Base-by-base conservation (phyloP, 2,888 invertebrate genomes). In the Netelia virgata region DNA sequence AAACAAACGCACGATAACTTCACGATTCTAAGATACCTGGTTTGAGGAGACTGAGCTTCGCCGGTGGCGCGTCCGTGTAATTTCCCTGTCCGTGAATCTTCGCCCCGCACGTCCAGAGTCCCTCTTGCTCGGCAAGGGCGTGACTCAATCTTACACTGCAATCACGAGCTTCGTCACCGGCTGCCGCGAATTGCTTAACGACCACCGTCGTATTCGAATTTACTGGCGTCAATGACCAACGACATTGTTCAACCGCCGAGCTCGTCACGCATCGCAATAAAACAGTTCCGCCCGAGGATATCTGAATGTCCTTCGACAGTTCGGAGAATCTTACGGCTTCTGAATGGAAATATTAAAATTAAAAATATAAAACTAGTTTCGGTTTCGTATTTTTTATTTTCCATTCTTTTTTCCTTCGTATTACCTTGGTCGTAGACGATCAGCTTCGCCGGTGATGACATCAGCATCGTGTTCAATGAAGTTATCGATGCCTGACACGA, bases 101-200 rank as follows among this genome's bases (percentile, higher is more conserved):
- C 3, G 92, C 93, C 1, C 93, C 93, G 79, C 93, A 94, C 28
- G 92, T 93, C 93, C 93, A 94, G 0, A 93, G 89, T 2, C 93
- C 93, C 83, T 93, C 92, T 85, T 94, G 93, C 69, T 93, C 93
- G 43, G 88, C 90, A 11, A 92, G 88, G 3, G 93, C 93, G 83
- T 92, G 91, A 74, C 91, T 91, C 78, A 94, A 81, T 70, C 92
- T 88, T 23, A 93, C 92, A 84, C 93, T 93, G 87, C 93, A 94
- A 85, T 94, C 93, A 61, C 93, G 89, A n/a, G 90, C 92, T 64
- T 92, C 93, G 64, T 89, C 87, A 55, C 92, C 93, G 18, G 90
- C 90, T 3, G 93, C 91, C 16, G 90, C 88, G 83, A 93, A 93
- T 82, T 92, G 92, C 85, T 92, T 93, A 23, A 93, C 92, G 55